A percentile compares a stretch with the other conserved stretches of the same genome.
Conservation (phyloP, 2,888 invertebrate genomes). For the Abscondita cerata region DNA sequence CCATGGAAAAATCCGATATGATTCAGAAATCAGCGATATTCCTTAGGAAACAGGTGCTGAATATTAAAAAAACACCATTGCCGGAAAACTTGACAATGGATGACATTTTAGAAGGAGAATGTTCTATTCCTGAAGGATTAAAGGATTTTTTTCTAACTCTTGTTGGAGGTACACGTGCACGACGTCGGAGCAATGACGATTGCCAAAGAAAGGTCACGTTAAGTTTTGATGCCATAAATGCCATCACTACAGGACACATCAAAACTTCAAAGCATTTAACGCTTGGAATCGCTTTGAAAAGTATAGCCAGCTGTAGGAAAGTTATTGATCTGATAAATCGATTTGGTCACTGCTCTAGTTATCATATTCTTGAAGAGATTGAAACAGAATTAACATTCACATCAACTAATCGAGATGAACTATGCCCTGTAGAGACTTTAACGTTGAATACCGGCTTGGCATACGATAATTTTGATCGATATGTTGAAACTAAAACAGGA, state of each 20-base stretch:
- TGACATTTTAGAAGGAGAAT: not conserved
- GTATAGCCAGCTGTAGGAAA: not conserved
- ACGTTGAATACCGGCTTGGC: slow-evolving; percentile 42
- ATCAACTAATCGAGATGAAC: slow-evolving; percentile 22
- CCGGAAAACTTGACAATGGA: not conserved
- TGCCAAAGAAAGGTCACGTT: not conserved
- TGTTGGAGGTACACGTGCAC: not conserved
- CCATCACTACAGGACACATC: not conserved
- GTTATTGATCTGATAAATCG: not conserved
- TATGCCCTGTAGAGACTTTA: too few relatives aligned
- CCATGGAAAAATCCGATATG: not conserved
- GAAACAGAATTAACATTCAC: slow-evolving; percentile 48
- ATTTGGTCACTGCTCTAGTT: not conserved
- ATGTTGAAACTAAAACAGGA: slow-evolving; percentile 17
- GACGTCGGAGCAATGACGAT: not conserved
- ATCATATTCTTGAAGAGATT: slow-evolving; percentile 45
- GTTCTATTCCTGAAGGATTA: not conserved
- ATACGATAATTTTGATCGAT: slow-evolving; percentile 27
- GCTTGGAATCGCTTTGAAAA: not conserved
- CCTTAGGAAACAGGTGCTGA: not conserved
- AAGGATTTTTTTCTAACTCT: not conserved
- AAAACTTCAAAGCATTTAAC: not conserved
- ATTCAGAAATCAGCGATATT: not conserved
- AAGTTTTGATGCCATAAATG: not conserved
- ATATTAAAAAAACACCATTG: not conserved